Evolutionary conservation across 2,113 vertebrate species (phyloP).

Genomic region (Heterocephalus glaber): DNA sequence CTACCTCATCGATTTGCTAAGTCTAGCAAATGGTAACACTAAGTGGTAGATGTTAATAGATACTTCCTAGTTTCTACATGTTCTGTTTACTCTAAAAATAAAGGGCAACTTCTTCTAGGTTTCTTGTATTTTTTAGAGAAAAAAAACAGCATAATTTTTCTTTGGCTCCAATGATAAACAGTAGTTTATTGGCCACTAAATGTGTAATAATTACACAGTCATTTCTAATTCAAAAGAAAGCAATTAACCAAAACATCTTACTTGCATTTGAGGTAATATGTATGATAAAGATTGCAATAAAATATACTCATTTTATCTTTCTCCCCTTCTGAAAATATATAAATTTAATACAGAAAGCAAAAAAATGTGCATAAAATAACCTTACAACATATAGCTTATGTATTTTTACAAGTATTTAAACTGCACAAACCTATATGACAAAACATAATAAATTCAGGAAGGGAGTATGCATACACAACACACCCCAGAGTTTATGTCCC

Average conservation of each 20-base stretch:
- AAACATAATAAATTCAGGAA: neutral
- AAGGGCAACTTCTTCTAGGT: neutral
- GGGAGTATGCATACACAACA: neutral
- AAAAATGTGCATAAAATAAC: conserved; percentile 20
- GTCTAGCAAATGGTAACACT: neutral
- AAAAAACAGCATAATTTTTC: neutral
- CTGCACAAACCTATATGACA: neutral
- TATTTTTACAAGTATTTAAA: neutral
- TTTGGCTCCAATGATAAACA: conserved; percentile 15
- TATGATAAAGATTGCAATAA: neutral
- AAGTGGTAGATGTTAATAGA: neutral
- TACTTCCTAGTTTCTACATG: neutral
- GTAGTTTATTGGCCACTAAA: neutral
- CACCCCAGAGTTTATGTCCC: neutral
- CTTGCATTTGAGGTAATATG: neutral
- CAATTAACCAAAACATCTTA: neutral
- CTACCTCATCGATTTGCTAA: neutral
- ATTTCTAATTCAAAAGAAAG: conserved; percentile 24
- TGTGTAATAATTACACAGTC: neutral
- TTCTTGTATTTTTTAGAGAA: neutral
- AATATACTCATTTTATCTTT: conserved; percentile 18
- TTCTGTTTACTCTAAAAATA: neutral
- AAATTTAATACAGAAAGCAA: neutral
- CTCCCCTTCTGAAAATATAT: conserved; percentile 20
- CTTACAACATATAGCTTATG: neutral